Percentiles rank a stretch among this genome's conserved stretches.
These are phyloP conservation scores for Acronicta leporina DNA, from an alignment of 2,888 invertebrate genomes.

Conservation along the genomic window DNA sequence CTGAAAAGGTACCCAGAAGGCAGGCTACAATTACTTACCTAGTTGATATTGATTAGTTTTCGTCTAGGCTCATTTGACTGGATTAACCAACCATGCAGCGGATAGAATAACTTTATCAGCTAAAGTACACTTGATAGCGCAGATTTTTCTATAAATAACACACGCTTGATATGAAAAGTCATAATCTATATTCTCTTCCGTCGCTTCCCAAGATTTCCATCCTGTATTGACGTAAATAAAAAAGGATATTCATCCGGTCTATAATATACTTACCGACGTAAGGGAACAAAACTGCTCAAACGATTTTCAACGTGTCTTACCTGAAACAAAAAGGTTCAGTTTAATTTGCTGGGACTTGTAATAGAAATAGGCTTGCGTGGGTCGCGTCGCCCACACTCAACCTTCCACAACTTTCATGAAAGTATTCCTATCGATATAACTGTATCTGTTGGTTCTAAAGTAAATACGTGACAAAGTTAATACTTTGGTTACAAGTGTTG, in stretches of 20 bases:
- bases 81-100: constrained; percentile 42
- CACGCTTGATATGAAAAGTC: constrained; percentile 20
- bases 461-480: background rate
- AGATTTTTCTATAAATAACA: constrained; percentile 44
- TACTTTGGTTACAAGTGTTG: constrained; percentile 8
- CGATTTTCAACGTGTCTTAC: constrained; percentile 51
- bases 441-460: constrained; percentile 13
- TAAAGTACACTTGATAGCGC: constrained; percentile 42
- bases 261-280: constrained; percentile 42
- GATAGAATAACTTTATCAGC: constrained; percentile 38
- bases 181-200: constrained; percentile 26
- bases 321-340: constrained; percentile 58
- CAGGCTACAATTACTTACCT: no score
- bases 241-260: constrained; percentile 24
- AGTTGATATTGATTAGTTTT: constrained; percentile 15
- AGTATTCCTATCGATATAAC: constrained; percentile 16
- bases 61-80: background rate
- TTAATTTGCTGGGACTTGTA: constrained; percentile 46
- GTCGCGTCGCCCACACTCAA: constrained; percentile 14
- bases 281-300: constrained; percentile 26
- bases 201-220: constrained; percentile 7
- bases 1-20: no score
- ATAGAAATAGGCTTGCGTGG: constrained; percentile 36
- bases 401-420: constrained; percentile 20
- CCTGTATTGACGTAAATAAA: constrained; percentile 39